Conservation (phyloP, 2,113 vertebrate genomes). For the Misgurnus anguillicaudatus region DNA sequence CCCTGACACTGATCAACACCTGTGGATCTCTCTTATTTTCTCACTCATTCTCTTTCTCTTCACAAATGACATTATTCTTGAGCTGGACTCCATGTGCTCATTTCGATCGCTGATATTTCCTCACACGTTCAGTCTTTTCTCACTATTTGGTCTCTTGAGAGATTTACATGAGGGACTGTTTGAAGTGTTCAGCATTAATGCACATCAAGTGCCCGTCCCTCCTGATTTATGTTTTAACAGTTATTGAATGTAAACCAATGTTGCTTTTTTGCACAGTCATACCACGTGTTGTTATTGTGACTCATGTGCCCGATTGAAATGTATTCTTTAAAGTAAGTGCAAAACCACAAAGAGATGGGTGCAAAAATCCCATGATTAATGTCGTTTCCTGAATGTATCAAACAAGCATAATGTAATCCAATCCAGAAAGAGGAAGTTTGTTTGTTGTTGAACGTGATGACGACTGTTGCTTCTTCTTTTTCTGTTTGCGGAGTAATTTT, state of each 20-base stretch:
- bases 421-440: constrained; percentile 63
- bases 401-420: constrained; percentile 68
- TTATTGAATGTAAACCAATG: background rate
- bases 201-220: background rate
- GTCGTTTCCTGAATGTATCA: constrained; percentile 55
- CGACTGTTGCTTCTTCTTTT: background rate
- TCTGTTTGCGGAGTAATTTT: constrained; percentile 71
- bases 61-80: constrained; percentile 8
- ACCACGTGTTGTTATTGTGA: background rate
- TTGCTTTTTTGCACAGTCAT: constrained; percentile 36
- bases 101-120: background rate
- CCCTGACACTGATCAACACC: constrained; percentile 27
- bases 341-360: constrained; percentile 29
- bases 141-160: constrained; percentile 11
- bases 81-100: background rate
- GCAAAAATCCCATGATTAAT: constrained; percentile 61
- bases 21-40: background rate
- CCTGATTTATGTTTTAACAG: background rate
- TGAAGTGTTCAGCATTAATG: constrained; percentile 3
- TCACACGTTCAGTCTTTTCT: background rate
- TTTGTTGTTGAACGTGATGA: constrained; percentile 32
- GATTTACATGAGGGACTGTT: background rate
- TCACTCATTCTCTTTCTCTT: constrained; percentile 24
- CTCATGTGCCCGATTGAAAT: constrained; percentile 6
- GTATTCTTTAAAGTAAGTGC: constrained; percentile 36